Evolutionary conservation across 2,797 vertebrate genomes (phyloP).

Genomic region (Euthynnus affinis): DNA sequence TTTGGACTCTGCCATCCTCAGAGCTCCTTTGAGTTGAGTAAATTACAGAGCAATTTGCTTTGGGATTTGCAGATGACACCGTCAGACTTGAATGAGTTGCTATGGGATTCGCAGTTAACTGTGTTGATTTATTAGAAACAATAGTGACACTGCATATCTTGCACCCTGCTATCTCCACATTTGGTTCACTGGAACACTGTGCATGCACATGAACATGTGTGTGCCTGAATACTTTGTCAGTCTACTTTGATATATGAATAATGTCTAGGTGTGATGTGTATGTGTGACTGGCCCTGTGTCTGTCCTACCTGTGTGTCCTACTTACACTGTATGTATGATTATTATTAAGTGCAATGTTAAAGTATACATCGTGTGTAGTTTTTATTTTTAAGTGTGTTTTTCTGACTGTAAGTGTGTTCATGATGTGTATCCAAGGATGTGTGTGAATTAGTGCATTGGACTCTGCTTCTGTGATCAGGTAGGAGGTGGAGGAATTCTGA

Average conservation of each 20-base stretch:
- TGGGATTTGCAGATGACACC: conserved; percentile 1
- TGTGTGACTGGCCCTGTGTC: background rate
- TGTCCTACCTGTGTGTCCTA: background rate
- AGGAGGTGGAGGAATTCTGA: conserved; percentile 37
- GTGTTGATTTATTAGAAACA: background rate
- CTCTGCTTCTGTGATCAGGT: conserved; percentile 26
- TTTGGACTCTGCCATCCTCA: background rate
- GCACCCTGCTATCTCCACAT: background rate
- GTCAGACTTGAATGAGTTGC: background rate
- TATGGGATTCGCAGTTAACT: conserved; percentile 3
- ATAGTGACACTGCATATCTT: background rate
- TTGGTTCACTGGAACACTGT: background rate
- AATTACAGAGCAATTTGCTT: conserved; percentile 15
- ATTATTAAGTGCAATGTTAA: background rate
- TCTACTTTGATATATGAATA: background rate
- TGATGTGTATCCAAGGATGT: background rate
- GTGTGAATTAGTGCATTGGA: conserved; percentile 4
- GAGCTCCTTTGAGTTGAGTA: background rate
- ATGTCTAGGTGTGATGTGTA: background rate
- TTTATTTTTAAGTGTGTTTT: background rate
- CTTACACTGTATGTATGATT: background rate
- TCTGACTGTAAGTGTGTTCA: background rate
- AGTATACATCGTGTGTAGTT: background rate
- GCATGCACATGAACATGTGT: background rate
- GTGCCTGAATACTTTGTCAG: background rate